phyloP scores from a whole-genome alignment of 2,888 invertebrate species.

The Scaptomyza tumidula region DNA sequence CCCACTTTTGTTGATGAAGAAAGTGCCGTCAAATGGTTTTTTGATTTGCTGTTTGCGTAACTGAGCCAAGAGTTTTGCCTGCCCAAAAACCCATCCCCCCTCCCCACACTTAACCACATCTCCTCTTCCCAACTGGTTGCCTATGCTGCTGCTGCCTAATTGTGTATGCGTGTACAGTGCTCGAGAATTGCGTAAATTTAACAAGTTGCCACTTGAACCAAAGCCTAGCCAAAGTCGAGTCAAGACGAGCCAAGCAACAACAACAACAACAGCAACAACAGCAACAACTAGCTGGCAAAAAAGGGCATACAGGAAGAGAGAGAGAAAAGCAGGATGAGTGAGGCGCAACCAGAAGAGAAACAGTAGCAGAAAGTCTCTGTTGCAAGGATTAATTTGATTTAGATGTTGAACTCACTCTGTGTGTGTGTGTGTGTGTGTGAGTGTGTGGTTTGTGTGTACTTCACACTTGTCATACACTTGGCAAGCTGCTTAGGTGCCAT shows the following conservation, averaged over 20 bases:
- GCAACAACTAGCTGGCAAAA: conserved; percentile 1
- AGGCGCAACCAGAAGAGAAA: not conserved
- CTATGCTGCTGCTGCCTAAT: conserved; percentile 53
- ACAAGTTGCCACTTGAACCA: conserved; percentile 74
- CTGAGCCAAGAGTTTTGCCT: conserved; percentile 48
- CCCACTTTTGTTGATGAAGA: conserved; percentile 68
- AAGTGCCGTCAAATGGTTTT: conserved; percentile 81
- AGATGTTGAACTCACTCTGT: conserved; percentile 57
- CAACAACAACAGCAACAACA: not conserved
- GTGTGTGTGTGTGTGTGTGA: conserved; percentile 44
- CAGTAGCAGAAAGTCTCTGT: conserved; percentile 31
- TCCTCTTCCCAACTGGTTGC: not conserved
- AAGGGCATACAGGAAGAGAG: not conserved
- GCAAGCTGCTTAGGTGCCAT: conserved; percentile 24
- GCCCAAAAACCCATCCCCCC: no score
- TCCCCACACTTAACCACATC: not conserved
- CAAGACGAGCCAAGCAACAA: conserved; percentile 31
- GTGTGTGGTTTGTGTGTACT: conserved; percentile 47
- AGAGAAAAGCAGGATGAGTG: not conserved
- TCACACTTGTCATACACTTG: conserved; percentile 60
- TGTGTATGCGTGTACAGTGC: conserved; percentile 76
- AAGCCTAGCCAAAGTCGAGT: conserved; percentile 27
- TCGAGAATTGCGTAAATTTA: conserved; percentile 76
- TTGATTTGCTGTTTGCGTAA: conserved; percentile 78
- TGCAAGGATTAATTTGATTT: conserved; percentile 73